phyloP scores from a whole-genome alignment of 2,797 vertebrate genomes.

The Lithobates pipiens region DNA sequence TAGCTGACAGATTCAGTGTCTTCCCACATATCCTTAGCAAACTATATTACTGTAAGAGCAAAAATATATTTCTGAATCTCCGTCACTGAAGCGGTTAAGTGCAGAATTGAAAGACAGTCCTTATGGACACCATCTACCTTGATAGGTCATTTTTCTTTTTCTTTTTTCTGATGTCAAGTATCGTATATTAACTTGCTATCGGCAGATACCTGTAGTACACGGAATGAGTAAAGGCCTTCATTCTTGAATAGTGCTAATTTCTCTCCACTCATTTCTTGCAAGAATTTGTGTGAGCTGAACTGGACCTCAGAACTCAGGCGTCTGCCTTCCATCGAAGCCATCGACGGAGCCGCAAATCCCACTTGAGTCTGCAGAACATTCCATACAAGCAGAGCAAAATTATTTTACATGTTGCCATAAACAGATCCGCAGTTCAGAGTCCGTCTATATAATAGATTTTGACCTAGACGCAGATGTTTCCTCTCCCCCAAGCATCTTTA shows the following conservation, averaged over 20 bases:
- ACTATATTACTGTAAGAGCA: background rate
- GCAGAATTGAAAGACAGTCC: background rate
- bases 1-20: background rate
- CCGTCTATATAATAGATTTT: conserved; percentile 55
- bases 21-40: background rate
- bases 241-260: background rate
- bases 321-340: background rate
- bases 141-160: background rate
- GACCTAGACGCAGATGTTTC: conserved; percentile 56
- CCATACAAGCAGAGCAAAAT: conserved; percentile 21
- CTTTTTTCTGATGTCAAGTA: background rate
- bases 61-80: background rate
- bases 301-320: conserved; percentile 9
- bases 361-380: conserved; percentile 24
- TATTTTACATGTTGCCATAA: conserved; percentile 42
- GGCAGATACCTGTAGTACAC: background rate
- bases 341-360: conserved; percentile 32
- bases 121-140: background rate
- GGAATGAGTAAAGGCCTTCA: background rate
- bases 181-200: background rate
- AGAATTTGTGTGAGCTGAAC: background rate
- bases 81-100: background rate
- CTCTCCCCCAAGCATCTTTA: conserved; percentile 48
- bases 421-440: conserved; percentile 46
- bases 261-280: background rate